Base-by-base conservation (phyloP, 2,113 vertebrate species). In the Struthidea cinerea region DNA sequence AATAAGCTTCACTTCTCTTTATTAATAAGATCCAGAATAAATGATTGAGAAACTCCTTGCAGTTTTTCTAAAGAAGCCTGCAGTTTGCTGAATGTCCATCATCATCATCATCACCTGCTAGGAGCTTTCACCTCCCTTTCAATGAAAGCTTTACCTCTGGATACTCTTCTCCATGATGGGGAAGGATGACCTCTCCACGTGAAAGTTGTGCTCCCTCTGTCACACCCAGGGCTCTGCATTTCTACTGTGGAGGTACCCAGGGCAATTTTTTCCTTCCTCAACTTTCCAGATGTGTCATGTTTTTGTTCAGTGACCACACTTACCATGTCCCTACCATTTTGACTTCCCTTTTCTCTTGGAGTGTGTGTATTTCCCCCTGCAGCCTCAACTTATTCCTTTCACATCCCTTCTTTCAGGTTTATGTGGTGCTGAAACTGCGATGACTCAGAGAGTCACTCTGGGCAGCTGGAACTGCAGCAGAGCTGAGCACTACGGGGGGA, bases 121-220 rank as follows among this genome's bases (percentile, higher is more conserved):
- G 21, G 37, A 92, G 24, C 6, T 73, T 94, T 82, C 20, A 55
- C 14, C 8, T 68, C 26, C 4, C 7, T 52, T 75, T 89, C 2
- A 0, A 26, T 67, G 47, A 53, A 83, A 47, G 10, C 32, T 41
- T 2, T 0, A 53, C 6, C 12, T 81, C 42, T 12, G 20, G 7
- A 49, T 74, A 32, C 37, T 19, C 16, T 33, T 26, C 16, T 63
- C 23, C 3, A 3, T 35, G 2, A 2, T 20, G 35, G 30, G 9
- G 39, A 83, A 83, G 61, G 0, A 55, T 50, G 49, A 53, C 32
- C 19, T 52, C 19, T 76, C 37, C 26, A 55, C 0, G 0, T 9
- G 37, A 28, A 49, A 35, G 12, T 22, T 63, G 7, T 4, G 0
- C 35, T 75, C 10, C 28, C 7, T 61, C 47, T 46, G 26, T 64